phyloP scores from a whole-genome alignment of 2,113 vertebrate genomes.

The Labeo rohita region DNA sequence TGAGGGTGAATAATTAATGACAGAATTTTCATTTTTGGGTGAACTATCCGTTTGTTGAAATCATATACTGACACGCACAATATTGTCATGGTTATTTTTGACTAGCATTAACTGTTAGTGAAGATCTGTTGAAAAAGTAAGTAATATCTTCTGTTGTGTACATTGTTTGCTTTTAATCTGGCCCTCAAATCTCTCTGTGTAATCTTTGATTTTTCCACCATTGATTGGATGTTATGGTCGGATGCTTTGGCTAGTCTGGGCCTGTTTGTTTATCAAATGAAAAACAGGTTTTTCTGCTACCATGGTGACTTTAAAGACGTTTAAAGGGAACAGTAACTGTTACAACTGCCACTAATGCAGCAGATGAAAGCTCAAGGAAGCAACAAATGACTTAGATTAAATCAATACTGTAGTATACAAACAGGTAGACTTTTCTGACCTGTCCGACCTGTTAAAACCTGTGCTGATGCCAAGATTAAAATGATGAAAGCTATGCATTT shows the following conservation, averaged over 20 bases:
- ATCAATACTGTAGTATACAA: neutral
- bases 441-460: neutral
- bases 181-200: neutral
- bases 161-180: conserved; percentile 34
- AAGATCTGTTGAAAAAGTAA: neutral
- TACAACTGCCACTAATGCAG: neutral
- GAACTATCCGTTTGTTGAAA: too few relatives aligned
- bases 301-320: conserved; percentile 20
- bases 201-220: neutral
- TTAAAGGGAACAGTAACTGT: neutral
- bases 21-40: too few relatives aligned
- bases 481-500: neutral
- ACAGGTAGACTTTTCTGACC: neutral
- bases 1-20: too few relatives aligned
- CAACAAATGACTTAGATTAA: neutral
- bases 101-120: too few relatives aligned
- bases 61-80: too few relatives aligned
- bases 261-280: conserved; percentile 34
- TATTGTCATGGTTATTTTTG: too few relatives aligned
- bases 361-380: neutral
- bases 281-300: conserved; percentile 34
- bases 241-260: conserved; percentile 27
- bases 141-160: neutral
- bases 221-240: neutral
- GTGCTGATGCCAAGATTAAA: neutral